Percentiles rank a stretch among this genome's conserved stretches.
Conservation (phyloP, 2,888 invertebrate species). For the Lasioglossum calceatum region DNA sequence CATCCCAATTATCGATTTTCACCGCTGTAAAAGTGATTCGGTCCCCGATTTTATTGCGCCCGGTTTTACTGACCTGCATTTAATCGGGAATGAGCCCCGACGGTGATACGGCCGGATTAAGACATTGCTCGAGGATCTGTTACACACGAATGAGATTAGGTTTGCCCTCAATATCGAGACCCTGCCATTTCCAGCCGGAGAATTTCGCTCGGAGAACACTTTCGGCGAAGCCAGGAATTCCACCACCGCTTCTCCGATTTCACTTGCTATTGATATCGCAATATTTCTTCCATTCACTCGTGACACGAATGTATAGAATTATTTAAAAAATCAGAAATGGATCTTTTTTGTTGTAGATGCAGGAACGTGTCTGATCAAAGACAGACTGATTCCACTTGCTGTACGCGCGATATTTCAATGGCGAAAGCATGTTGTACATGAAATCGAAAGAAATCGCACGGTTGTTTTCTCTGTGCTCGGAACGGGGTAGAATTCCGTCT, state of each 20-base stretch:
- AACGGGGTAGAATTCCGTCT: not conserved
- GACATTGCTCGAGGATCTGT: constrained; percentile 49
- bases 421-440: not conserved
- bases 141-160: constrained; percentile 53
- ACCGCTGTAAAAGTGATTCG: not conserved
- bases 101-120: constrained; percentile 36
- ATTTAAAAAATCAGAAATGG: not conserved
- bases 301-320: not conserved
- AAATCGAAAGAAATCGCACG: not conserved
- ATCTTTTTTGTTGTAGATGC: not conserved
- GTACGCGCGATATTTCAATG: too few species aligned
- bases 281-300: not conserved
- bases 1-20: constrained; percentile 34
- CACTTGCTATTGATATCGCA: not conserved
- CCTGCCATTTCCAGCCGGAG: constrained; percentile 19
- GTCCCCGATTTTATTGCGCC: constrained; percentile 34
- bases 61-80: constrained; percentile 51
- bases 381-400: not conserved
- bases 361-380: not conserved
- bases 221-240: not conserved
- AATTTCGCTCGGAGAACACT: not conserved
- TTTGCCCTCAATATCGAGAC: constrained; percentile 34
- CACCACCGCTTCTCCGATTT: not conserved
- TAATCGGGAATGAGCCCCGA: constrained; percentile 32
- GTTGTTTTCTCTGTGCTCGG: not conserved